These are phyloP conservation scores for Aspidiotus destructor DNA, from an alignment of 2,888 invertebrate species.

Conservation along the genomic window DNA sequence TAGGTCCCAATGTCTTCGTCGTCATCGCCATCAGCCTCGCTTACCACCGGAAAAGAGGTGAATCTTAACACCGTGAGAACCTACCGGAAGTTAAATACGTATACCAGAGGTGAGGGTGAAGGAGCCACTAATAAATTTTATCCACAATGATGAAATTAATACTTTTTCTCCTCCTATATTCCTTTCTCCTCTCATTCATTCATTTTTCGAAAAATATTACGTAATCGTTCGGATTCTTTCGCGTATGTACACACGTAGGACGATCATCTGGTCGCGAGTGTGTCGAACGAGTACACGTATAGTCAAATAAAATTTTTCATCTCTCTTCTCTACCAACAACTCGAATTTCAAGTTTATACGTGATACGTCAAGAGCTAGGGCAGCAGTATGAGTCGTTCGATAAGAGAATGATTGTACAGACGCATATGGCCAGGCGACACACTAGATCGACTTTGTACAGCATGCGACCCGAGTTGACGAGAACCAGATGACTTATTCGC, in stretches of 20 bases:
- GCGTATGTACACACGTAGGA: background rate
- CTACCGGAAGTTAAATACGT: constrained; percentile 23
- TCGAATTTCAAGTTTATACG: constrained; percentile 3
- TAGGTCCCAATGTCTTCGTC: constrained; percentile 12
- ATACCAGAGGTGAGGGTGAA: constrained; percentile 28
- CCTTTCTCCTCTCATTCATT: background rate
- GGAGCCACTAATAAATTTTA: constrained; percentile 30
- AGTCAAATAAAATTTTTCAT: too few species aligned
- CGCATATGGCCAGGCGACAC: too few species aligned
- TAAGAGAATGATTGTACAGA: too few species aligned
- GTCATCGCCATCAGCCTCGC: background rate
- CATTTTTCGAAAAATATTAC: background rate
- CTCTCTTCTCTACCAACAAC: background rate
- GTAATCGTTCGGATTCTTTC: background rate
- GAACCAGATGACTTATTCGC: too few species aligned
- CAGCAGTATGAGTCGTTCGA: too few species aligned
- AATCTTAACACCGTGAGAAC: constrained; percentile 33
- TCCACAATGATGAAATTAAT: constrained; percentile 28
- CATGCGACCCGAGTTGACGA: too few species aligned
- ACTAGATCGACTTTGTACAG: too few species aligned
- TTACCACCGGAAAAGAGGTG: constrained; percentile 30
- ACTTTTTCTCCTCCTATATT: constrained; percentile 7
- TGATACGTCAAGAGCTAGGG: background rate
- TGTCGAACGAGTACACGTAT: too few species aligned
- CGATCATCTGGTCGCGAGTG: too few species aligned